Conservation (phyloP, 2,797 vertebrate species). For the Micromesistius poutassou region DNA sequence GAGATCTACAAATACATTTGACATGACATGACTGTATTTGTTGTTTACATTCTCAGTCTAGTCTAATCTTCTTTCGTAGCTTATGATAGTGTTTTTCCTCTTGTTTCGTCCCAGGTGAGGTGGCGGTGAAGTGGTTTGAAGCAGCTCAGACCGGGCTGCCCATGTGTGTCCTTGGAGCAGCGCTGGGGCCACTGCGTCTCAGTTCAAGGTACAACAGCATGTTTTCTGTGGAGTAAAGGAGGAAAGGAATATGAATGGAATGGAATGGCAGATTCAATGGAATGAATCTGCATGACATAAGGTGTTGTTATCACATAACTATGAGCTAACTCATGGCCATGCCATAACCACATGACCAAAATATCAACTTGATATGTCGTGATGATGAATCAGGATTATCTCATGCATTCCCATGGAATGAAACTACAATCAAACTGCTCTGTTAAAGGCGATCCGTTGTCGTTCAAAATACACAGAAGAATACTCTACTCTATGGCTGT, state of each 20-base stretch:
- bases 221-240: too few species aligned
- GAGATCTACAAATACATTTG: too few species aligned
- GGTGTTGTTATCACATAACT: background rate
- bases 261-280: too few species aligned
- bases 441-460: too few species aligned
- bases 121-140: constrained; percentile 95
- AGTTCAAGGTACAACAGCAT: constrained; percentile 71
- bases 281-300: background rate
- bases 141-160: constrained; percentile 90
- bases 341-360: background rate
- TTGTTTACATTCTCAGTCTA: background rate
- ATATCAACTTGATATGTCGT: too few species aligned
- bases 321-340: background rate
- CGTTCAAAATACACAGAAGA: too few species aligned
- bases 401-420: too few species aligned
- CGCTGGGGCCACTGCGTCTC: constrained; percentile 83
- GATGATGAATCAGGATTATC: too few species aligned
- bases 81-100: background rate
- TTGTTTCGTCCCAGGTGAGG: constrained; percentile 77
- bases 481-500: too few species aligned
- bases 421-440: too few species aligned
- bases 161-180: constrained; percentile 91
- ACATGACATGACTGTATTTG: background rate
- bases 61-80: background rate
- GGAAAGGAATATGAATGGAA: background rate